These are phyloP conservation scores for Andinoacara biseriatus DNA, from an alignment of 2,113 vertebrate genomes.

Conservation along the genomic window DNA sequence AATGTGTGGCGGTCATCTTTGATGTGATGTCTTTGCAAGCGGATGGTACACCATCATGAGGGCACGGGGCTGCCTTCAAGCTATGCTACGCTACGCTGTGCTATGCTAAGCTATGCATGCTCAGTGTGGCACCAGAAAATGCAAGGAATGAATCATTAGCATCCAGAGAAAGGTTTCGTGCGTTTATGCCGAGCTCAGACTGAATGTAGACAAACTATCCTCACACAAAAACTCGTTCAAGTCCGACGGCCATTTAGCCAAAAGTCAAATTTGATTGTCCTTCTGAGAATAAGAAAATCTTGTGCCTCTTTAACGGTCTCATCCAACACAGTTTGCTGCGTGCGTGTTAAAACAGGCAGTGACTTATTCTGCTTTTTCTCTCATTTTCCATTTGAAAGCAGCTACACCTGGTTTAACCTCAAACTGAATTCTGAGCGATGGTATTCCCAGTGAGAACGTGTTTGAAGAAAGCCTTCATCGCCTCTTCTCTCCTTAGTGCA, in stretches of 20 bases:
- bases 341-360: constrained; percentile 36
- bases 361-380: constrained; percentile 37
- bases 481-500: constrained; percentile 58
- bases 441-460: background rate
- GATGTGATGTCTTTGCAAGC: constrained; percentile 41
- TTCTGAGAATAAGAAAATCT: constrained; percentile 40
- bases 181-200: constrained; percentile 27
- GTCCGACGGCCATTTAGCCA: constrained; percentile 27
- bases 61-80: constrained; percentile 21
- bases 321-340: constrained; percentile 43
- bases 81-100: constrained; percentile 11
- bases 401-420: constrained; percentile 25
- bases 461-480: constrained; percentile 36
- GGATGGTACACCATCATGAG: constrained; percentile 22
- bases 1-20: constrained; percentile 47
- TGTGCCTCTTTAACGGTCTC: constrained; percentile 74
- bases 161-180: constrained; percentile 36
- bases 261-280: constrained; percentile 35
- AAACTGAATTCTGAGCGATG: constrained; percentile 32
- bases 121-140: constrained; percentile 38
- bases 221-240: constrained; percentile 18
- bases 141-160: constrained; percentile 32
- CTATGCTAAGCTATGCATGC: constrained; percentile 63
- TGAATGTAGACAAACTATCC: constrained; percentile 70
- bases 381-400: constrained; percentile 38